These are phyloP conservation scores for Bambusicola thoracicus DNA, from an alignment of 2,113 vertebrate genomes.

Conservation along the genomic window DNA sequence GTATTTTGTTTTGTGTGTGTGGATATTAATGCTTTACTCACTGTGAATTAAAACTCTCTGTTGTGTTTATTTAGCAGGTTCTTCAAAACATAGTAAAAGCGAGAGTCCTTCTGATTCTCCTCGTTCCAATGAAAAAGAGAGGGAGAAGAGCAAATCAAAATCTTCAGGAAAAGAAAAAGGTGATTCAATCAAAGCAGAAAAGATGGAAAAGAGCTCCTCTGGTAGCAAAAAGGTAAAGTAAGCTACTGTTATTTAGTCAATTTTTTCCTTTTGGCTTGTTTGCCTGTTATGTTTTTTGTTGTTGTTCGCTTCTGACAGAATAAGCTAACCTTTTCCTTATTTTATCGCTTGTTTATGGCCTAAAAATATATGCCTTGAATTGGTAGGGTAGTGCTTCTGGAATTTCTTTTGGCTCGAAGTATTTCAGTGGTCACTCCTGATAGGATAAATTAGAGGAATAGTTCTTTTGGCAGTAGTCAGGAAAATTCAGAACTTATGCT, in stretches of 20 bases:
- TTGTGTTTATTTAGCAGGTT: constrained; percentile 77
- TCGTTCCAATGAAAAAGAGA: constrained; percentile 88
- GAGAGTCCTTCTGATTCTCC: constrained; percentile 94
- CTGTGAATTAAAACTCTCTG: neutral
- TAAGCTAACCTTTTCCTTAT: neutral
- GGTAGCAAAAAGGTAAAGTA: constrained; percentile 92
- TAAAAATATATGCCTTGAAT: neutral
- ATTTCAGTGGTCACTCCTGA: neutral
- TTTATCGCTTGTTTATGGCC: neutral
- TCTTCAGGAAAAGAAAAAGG: constrained; percentile 96
- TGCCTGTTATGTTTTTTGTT: neutral
- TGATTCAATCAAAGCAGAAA: constrained; percentile 90
- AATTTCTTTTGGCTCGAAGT: neutral
- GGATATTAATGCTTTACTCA: neutral
- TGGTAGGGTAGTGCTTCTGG: neutral
- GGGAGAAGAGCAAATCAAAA: constrained; percentile 95
- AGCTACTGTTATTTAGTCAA: constrained; percentile 16
- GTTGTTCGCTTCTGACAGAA: neutral
- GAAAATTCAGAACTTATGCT: neutral
- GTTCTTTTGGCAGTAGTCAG: neutral
- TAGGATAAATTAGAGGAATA: neutral
- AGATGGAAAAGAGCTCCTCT: constrained; percentile 91
- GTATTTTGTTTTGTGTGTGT: constrained; percentile 69
- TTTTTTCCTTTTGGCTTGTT: neutral
- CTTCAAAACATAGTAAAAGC: constrained; percentile 94